A percentile compares a stretch with the other conserved stretches of the same genome.
Evolutionary conservation across 2,888 invertebrate species (phyloP).

Genomic region (Netelia inedita): DNA sequence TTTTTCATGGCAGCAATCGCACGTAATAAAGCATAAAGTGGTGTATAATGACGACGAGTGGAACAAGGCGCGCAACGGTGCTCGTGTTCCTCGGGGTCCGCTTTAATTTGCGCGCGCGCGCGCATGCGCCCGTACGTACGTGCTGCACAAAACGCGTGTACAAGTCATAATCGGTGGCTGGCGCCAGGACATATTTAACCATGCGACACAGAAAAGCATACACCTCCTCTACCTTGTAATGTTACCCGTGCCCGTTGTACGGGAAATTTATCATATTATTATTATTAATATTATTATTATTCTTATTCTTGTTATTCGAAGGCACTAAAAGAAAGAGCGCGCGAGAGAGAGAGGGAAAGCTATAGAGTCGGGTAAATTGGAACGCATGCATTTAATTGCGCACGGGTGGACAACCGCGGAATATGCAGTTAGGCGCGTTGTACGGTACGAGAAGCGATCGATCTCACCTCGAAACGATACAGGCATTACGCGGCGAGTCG

Average conservation of each 20-base stretch:
- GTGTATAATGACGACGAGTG: constrained; percentile 76
- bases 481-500: constrained; percentile 44
- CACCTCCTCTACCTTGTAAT: constrained; percentile 10
- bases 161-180: constrained; percentile 75
- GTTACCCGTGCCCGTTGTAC: constrained; percentile 8
- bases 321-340: neutral
- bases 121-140: constrained; percentile 19
- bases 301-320: neutral
- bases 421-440: constrained; percentile 40
- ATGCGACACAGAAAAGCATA: constrained; percentile 39
- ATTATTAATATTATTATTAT: no score
- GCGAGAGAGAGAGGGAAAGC: no score
- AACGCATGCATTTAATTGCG: constrained; percentile 49
- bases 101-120: constrained; percentile 13
- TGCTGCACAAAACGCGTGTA: constrained; percentile 70
- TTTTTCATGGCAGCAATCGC: constrained; percentile 68
- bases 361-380: neutral
- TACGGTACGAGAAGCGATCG: constrained; percentile 51
- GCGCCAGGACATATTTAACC: constrained; percentile 72
- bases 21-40: constrained; percentile 74
- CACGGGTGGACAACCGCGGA: constrained; percentile 34
- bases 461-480: constrained; percentile 50
- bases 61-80: constrained; percentile 52
- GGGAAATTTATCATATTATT: neutral
- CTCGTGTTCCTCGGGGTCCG: constrained; percentile 29